These are phyloP conservation scores for Pipistrellus kuhlii DNA, from an alignment of 2,797 vertebrate genomes.

Conservation along the genomic window DNA sequence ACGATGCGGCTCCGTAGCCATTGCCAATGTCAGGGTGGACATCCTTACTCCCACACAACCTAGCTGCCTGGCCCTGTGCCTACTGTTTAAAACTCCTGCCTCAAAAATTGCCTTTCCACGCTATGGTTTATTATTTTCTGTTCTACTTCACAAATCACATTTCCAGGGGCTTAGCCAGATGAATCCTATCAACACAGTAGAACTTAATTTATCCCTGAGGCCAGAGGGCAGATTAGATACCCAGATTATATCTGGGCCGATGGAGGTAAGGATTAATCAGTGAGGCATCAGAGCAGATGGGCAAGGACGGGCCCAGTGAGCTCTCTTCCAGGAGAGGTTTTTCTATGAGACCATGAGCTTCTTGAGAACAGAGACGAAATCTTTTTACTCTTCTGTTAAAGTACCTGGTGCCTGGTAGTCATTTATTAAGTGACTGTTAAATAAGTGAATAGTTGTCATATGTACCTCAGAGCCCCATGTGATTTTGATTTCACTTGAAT, in stretches of 20 bases:
- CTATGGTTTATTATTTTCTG: slow-evolving; percentile 70
- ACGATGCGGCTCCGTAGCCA: background rate
- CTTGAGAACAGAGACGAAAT: background rate
- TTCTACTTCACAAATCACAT: slow-evolving; percentile 69
- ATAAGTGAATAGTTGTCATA: slow-evolving; percentile 12
- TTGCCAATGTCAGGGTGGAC: background rate
- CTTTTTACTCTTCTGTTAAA: slow-evolving; percentile 9
- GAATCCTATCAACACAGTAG: slow-evolving; percentile 65
- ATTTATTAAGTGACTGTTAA: slow-evolving; percentile 16
- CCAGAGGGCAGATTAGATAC: slow-evolving; percentile 57
- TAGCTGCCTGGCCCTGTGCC: background rate
- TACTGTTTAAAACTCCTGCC: slow-evolving; percentile 32
- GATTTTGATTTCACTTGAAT: slow-evolving; percentile 35
- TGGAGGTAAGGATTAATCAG: slow-evolving; percentile 18
- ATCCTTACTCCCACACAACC: background rate
- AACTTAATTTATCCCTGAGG: slow-evolving; percentile 53
- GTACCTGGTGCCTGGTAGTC: background rate
- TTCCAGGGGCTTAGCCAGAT: slow-evolving; percentile 41
- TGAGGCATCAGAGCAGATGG: background rate
- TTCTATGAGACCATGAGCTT: background rate
- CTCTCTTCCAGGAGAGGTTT: background rate
- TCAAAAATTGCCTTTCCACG: slow-evolving; percentile 60
- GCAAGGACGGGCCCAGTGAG: background rate
- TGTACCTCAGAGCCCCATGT: background rate
- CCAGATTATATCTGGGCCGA: background rate